These are phyloP conservation scores for Champsocephalus esox DNA, from an alignment of 2,797 vertebrate genomes.

Conservation along the genomic window DNA sequence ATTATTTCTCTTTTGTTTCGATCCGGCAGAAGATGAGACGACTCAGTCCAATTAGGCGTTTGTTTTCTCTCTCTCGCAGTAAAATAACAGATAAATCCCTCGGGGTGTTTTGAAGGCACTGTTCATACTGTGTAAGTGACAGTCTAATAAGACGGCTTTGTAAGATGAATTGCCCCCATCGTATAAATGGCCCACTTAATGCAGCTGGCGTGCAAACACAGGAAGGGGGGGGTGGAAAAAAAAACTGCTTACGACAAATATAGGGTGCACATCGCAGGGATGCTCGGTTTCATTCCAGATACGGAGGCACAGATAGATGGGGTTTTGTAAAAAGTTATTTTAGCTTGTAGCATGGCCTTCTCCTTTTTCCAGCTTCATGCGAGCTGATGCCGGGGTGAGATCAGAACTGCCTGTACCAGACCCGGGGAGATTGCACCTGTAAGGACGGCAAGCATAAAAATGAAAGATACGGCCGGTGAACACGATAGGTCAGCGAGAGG, in stretches of 20 bases:
- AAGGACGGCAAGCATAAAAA: slow-evolving; percentile 60
- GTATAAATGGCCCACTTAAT: slow-evolving; percentile 84
- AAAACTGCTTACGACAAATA: slow-evolving; percentile 72
- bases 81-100: slow-evolving; percentile 82
- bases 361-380: slow-evolving; percentile 44
- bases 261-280: slow-evolving; percentile 56
- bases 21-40: slow-evolving; percentile 75
- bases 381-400: slow-evolving; percentile 32
- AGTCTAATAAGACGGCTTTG: slow-evolving; percentile 84
- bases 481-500: slow-evolving; percentile 49
- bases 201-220: slow-evolving; percentile 74
- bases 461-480: slow-evolving; percentile 48
- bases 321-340: slow-evolving; percentile 54
- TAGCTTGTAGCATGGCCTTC: slow-evolving; percentile 23
- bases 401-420: slow-evolving; percentile 56
- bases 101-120: slow-evolving; percentile 78
- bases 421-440: slow-evolving; percentile 51
- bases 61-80: slow-evolving; percentile 75
- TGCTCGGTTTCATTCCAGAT: slow-evolving; percentile 69
- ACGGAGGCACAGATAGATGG: slow-evolving; percentile 63
- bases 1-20: slow-evolving; percentile 55
- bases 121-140: slow-evolving; percentile 83
- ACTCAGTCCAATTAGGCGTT: slow-evolving; percentile 81
- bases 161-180: slow-evolving; percentile 83
- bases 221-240: slow-evolving; percentile 10